These are phyloP conservation scores for Frieseomelitta varia DNA, from an alignment of 1,140 invertebrate species.

Conservation along the genomic window DNA sequence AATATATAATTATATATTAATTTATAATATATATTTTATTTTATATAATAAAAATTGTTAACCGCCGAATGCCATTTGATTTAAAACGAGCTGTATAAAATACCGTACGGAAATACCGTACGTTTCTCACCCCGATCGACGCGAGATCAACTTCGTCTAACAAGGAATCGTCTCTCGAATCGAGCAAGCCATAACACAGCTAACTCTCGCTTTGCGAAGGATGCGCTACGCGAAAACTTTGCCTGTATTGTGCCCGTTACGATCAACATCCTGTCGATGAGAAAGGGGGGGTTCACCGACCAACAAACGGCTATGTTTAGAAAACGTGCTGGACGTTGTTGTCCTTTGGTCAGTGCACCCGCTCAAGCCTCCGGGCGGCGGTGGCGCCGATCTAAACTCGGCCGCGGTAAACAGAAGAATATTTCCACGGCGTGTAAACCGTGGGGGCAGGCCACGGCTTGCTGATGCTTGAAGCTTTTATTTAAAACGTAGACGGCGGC, in stretches of 20 bases:
- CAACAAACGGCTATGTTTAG: constrained; percentile 62
- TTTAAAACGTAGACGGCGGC: constrained; percentile 25
- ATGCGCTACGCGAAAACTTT: background rate
- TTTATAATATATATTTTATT: no score
- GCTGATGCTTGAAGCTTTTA: constrained; percentile 20
- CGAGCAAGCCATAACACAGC: background rate
- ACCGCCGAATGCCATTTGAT: no score
- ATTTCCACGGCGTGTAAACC: constrained; percentile 55
- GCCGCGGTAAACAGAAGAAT: constrained; percentile 56
- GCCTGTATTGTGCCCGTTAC: background rate
- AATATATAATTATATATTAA: no score
- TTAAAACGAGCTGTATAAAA: no score
- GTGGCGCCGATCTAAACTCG: constrained; percentile 63
- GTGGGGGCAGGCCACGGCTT: background rate
- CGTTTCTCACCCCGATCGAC: no score
- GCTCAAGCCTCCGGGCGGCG: constrained; percentile 37
- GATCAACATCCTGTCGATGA: constrained; percentile 38
- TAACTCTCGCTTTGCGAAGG: background rate
- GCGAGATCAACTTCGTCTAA: background rate
- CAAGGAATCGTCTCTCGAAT: background rate
- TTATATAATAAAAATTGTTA: no score
- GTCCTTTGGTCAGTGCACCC: constrained; percentile 63
- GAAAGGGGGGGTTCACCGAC: constrained; percentile 48
- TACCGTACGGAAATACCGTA: no score
- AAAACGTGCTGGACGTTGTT: constrained; percentile 66